Base-by-base conservation (phyloP, 2,888 invertebrate genomes). In the Leucoptera coffeella region DNA sequence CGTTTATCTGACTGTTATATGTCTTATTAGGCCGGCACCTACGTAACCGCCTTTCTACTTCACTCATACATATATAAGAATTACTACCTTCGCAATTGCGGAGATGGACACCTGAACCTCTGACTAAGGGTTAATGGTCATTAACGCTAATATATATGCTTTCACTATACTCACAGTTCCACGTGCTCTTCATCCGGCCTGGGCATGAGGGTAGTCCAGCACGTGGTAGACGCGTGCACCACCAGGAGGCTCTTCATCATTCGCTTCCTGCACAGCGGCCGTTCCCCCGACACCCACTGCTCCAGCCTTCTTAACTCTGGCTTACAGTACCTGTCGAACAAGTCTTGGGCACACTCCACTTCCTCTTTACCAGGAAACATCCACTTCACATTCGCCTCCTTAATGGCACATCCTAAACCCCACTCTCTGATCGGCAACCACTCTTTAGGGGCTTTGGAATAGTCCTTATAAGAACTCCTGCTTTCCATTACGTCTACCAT, bases 381-480 rank as follows among this genome's bases (percentile, higher is more conserved):
- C 90, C 90, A 93, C 21, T 78, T 61, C 12, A 90, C 59, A 5
- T 78, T 64, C 11, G 84, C 60, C 14, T 80, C 73, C 29, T 80
- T 64, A 12, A 85, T 51, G 37, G 82, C 62, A 11, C 80, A 77
- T 0, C 83, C 73, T 31, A 74, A 73, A 1, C 89, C 93, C 94
- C 94, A 95, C 37, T 89, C 82, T 12, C 78, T 73, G 12, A 89
- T 73, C 7, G 86, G 80, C 23, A 88, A 62, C 60, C 80, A 82
- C 30, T 83, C 78, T 30, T 78, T 67, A 1, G 84, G 67, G 1
- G 80, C 79, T 20, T 67, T 61, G 12, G 78, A 77, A 39, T 78
- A 80, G 32, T 80, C 73, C 12, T 67, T 56, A 1, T 74, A 52
- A 1, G 74, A 69, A 45, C 81, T 81, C 37, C 74, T 57, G 59